Base-by-base conservation (phyloP, 2,113 vertebrate genomes). In the Bubo blakistoni region DNA sequence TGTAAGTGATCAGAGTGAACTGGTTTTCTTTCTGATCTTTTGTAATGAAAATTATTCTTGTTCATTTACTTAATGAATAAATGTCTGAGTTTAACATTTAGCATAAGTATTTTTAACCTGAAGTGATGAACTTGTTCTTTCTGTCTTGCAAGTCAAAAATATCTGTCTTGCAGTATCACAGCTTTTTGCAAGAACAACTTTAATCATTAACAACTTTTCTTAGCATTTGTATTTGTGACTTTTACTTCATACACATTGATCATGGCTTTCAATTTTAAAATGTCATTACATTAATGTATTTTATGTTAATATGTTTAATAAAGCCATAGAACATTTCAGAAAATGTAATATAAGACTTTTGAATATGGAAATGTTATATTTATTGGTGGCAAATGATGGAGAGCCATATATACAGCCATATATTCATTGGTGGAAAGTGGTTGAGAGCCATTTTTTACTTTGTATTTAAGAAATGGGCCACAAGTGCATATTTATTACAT, bases 1-100 rank as follows among this genome's bases (percentile, higher is more conserved):
- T 80, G 3, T 82, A 87, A 40, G 25, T 92, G 87, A 82, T 91
- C 29, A 58, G 51, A 89, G 36, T 40, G 44, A 96, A 78, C 77
- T 94, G 51, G 9, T 95, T 96, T 97, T 95, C 66, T 81, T 91
- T 92, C 46, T 96, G 57, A 67, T 77, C 30, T 96, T 97, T 94
- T 94, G 59, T 79, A 86, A 62, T 67, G 19, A 82, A 96, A 93
- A 81, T 83, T 77, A 62, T 88, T 84, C 93, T 89, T 74, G 30
- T 51, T 84, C 42, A 71, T 90, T 66, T 88, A 58, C 30, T 80
- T 96, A 96, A 85, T 92, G 78, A 96, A 86, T 79, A 95, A 92
- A 86, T 66, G 44, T 86, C 86, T 80, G 44, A 91, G 47, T 89
- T 96, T 81, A 87, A 88, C 44, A 61, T 77, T 84, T 84, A 79